Base-by-base conservation (phyloP, 1,140 invertebrate genomes). In the Drosophila navojoa region DNA sequence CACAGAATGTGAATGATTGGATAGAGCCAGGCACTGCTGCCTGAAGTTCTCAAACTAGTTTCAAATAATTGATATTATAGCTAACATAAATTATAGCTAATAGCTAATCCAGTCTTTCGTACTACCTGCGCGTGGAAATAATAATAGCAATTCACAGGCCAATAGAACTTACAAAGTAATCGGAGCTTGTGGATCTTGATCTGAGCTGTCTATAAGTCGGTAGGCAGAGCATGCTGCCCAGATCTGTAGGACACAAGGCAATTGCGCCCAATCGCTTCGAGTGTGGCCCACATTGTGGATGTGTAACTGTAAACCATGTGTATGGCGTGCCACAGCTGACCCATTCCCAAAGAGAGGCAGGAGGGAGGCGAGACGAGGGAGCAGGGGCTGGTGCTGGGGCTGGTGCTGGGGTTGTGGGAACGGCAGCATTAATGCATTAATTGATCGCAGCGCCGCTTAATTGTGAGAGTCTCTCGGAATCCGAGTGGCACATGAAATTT, bases 391-490 rank as follows among this genome's bases (percentile, higher is more conserved):
- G 1, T 5, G 29, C 6, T 3, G 35, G 35, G 4, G 16, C 2
- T 6, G 15, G 27, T n/a, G 66, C 10, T 38, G 11, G 11, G 32
- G 32, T 9, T 32, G 32, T 27, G 25, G 38, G 38, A 13, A 29
- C 22, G 55, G 27, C 45, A 63, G 27, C 45, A 57, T 71, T 76
- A 79, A 69, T 84, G 54, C 52, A 76, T 82, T 84, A 79, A 82
- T 82, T 84, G 79, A 79, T 82, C 66, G 29, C 58, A 71, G 79
- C 67, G 66, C 22, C 66, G 59, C 47, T 64, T 64, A 60, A 72
- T 67, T 67, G 63, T 32, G 57, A 22, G 47, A 22, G 19, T 22
- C 19, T 42, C 66, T 53, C 27, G 57, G 52, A 38, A 63, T 70
- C 35, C 35, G 35, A 38, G 4, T 38, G 59, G 38, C 60, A 61